phyloP scores from a whole-genome alignment of 2,797 vertebrate genomes.

The Pampus argenteus region DNA sequence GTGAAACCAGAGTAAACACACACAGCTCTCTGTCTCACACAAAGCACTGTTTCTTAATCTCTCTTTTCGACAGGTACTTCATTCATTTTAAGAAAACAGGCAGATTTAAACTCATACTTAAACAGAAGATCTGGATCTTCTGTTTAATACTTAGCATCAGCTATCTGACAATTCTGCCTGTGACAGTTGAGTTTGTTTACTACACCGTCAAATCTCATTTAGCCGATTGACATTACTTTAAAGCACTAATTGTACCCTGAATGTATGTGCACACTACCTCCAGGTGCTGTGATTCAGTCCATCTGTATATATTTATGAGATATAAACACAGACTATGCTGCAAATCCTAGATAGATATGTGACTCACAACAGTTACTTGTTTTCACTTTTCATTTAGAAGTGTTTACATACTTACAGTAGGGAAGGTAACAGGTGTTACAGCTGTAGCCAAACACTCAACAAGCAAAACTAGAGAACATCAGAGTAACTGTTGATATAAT shows the following conservation, averaged over 20 bases:
- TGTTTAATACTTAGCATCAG: background rate
- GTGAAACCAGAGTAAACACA: slow-evolving; percentile 37
- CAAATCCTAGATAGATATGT: background rate
- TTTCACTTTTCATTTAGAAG: slow-evolving; percentile 38
- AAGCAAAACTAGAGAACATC: background rate
- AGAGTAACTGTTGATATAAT: background rate
- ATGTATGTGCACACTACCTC: background rate
- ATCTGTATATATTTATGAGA: background rate
- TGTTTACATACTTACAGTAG: background rate
- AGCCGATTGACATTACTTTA: background rate
- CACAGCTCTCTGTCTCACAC: background rate
- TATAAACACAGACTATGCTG: background rate
- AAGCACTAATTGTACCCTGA: background rate
- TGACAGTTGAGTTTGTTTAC: slow-evolving; percentile 2
- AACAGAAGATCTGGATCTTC: background rate
- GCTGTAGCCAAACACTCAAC: background rate
- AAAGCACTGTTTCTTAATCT: background rate
- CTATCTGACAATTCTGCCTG: background rate
- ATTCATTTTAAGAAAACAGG: background rate
- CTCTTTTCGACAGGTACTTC: background rate
- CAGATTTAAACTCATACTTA: background rate
- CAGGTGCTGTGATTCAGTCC: background rate
- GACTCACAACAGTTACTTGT: slow-evolving; percentile 6
- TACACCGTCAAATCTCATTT: background rate
- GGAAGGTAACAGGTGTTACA: background rate